Base-by-base conservation (phyloP, 2,888 invertebrate species). In the Acleris cristana region DNA sequence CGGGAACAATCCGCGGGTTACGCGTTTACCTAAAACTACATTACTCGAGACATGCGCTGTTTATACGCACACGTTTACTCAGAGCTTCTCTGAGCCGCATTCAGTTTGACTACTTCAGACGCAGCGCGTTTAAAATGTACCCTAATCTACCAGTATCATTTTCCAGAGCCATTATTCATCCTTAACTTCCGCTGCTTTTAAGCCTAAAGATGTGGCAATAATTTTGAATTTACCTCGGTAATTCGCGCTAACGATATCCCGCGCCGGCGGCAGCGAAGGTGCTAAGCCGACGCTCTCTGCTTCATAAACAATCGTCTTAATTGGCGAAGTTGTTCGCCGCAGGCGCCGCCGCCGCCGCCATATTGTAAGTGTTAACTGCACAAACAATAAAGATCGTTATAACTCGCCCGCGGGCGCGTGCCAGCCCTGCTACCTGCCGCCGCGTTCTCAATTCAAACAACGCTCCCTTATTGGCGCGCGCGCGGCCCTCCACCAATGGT, bases 311-410 rank as follows among this genome's bases (percentile, higher is more conserved):
- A 74, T 73, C 69, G 69, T 71, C 72, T 79, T 82, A 82, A 84
- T 83, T 81, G 79, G 72, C 57, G 76, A 74, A 78, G 72, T 77
- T 75, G 75, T 73, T 65, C 69, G 74, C 73, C 71, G 64, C 71
- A 55, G 69, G 74, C 71, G 57, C 58, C 58, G 51, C 52, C 64
- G 66, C 70, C 74, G 64, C 72, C 71, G 69, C 70, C 72, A 63
- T 64, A 80, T 79, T 78, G 79, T 83, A 82, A 82, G 80, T 77
- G 77, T 69, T 80, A 80, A 82, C 83, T 80, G 78, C 77, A 72
- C 80, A 81, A 76, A 88, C 85, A 87, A 86, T 86, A 81, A 80
- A 81, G 84, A 74, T 89, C 87, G 83, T 89, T 89, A 89, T 81
- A 83, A 82, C 79, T 73, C 54, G 73, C 82, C 87, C 83, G 71